These are phyloP conservation scores for Psittacula echo DNA, from an alignment of 2,797 vertebrate genomes.

Conservation along the genomic window DNA sequence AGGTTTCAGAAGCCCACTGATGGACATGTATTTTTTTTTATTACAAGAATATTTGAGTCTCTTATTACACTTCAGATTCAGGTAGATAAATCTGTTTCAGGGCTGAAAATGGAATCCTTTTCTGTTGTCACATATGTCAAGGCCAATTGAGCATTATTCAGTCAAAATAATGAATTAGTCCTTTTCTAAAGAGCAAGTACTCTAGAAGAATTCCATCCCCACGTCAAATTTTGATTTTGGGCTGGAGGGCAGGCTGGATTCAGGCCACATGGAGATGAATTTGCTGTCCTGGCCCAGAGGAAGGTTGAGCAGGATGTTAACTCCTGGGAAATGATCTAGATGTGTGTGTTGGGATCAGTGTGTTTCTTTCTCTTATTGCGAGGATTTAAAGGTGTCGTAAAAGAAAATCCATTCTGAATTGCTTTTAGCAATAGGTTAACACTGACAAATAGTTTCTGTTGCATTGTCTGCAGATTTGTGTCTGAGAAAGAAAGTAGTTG, in stretches of 20 bases:
- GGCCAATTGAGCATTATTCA: not conserved
- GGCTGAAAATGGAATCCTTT: not conserved
- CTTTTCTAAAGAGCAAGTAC: not conserved
- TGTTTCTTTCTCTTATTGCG: not conserved
- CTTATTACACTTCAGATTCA: not conserved
- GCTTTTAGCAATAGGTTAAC: not conserved
- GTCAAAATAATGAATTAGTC: not conserved
- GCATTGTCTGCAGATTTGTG: not conserved
- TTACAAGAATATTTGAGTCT: not conserved
- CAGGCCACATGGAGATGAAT: accelerated
- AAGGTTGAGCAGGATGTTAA: not conserved
- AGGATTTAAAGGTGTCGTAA: not conserved
- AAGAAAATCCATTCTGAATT: not conserved
- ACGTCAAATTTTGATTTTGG: not conserved
- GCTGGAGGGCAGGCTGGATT: not conserved
- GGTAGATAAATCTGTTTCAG: not conserved
- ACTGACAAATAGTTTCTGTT: not conserved
- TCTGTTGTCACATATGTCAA: not conserved
- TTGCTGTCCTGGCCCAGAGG: not conserved
- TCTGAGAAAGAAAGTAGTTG: not conserved
- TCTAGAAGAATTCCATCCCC: not conserved
- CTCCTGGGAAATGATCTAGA: not conserved
- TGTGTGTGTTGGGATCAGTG: not conserved
- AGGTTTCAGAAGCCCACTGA: not conserved
- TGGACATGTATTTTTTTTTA: not conserved